phyloP scores from a whole-genome alignment of 2,113 vertebrate species.

The Sinocyclocheilus anshuiensis region DNA sequence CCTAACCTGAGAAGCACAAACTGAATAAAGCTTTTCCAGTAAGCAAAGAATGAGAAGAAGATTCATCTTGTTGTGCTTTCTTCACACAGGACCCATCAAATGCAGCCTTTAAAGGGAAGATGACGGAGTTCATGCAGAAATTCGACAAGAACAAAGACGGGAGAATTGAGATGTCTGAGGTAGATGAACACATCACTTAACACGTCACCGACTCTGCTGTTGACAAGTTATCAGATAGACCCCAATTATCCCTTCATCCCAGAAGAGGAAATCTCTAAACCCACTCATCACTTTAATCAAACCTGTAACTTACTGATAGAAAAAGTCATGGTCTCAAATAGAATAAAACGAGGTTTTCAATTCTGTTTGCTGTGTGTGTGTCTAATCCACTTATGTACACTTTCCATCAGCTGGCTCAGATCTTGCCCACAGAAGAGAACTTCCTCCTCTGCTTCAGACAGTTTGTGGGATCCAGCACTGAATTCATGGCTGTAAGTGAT shows the following conservation, averaged over 20 bases:
- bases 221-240: not conserved
- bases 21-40: conserved; percentile 20
- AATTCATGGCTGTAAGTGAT: conserved; percentile 94
- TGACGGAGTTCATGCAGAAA: conserved; percentile 98
- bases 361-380: conserved; percentile 49
- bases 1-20: conserved; percentile 11
- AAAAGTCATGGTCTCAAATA: not conserved
- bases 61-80: conserved; percentile 26
- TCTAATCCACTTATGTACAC: conserved; percentile 56
- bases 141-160: conserved; percentile 96
- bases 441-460: conserved; percentile 96
- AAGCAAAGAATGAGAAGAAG: not conserved
- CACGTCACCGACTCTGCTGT: not conserved
- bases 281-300: not conserved
- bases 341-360: not conserved
- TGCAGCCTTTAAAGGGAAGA: conserved; percentile 86
- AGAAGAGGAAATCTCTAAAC: not conserved
- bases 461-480: conserved; percentile 91
- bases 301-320: not conserved
- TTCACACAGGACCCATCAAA: conserved; percentile 82
- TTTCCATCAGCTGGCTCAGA: conserved; percentile 88
- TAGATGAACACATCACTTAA: conserved; percentile 66
- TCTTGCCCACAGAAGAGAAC: conserved; percentile 97
- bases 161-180: conserved; percentile 96
- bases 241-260: not conserved